Evolutionary conservation across 2,888 invertebrate genomes (phyloP), one percentile per base, ranked within the genome.

Genomic region (Dromius quadrimaculatus): DNA sequence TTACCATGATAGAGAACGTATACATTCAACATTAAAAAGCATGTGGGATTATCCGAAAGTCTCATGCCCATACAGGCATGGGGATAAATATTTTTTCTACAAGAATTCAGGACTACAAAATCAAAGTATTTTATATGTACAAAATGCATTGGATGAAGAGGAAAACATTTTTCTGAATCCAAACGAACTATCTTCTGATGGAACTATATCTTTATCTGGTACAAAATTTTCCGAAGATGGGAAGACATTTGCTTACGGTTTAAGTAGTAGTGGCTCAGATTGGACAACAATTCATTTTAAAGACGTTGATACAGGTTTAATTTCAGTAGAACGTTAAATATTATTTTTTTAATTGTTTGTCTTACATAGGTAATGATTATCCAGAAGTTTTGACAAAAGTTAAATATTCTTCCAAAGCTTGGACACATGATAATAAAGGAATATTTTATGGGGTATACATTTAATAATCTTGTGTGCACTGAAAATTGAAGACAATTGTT

Each of bases 21-120:
- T 98, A 71, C 89, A 91, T 77, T 85, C 88, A 59, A 88, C 94
- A 74, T 86, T 98, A 22, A 97, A 93, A 0, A 91, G 94, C 76
- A 84, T 97, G 22, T 97, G 97, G 97, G 93, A 99, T 82, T 98
- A 94, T 83, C 94, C 96, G n/a, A 97, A 97, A 84, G 95, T 92
- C 83, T 92, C 94, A 1, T 92, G 93, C 76, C 97, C 97, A 0
- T 89, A 87, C 77, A 89, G 89, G 76, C 88, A 92, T 77, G 98
- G 97, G 1, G 85, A 89, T 74, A 87, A 88, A 79, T 99, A 97
- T 82, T 98, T 94, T 83, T 97, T 94, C 83, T 93, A 89, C 77
- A 91, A 92, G 85, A 99, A 99, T 80, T 90, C 93, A 59, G 98
- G 98, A 1, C 86, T 99, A 69, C 98, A 99, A 84, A 98, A 99